A percentile compares a stretch with the other conserved stretches of the same genome.
These are phyloP conservation scores for Glyptemys insculpta DNA, from an alignment of 2,797 vertebrate species.

Conservation along the genomic window DNA sequence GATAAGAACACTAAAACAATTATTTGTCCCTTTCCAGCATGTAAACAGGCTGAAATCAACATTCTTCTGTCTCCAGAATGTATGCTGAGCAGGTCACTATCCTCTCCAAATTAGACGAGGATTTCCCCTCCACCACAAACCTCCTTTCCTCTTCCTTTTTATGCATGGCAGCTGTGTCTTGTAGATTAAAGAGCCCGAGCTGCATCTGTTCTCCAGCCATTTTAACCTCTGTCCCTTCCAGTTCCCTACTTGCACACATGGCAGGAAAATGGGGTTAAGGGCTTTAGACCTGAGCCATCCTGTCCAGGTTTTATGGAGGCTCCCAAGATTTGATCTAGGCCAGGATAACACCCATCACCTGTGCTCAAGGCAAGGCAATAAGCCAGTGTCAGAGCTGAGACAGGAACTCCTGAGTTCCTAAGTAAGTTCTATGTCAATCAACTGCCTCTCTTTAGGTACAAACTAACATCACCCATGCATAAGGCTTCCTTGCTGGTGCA, in stretches of 20 bases:
- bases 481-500: background rate
- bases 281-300: background rate
- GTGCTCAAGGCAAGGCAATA: background rate
- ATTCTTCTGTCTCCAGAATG: background rate
- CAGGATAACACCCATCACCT: background rate
- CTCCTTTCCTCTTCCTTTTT: slow-evolving; percentile 61
- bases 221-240: background rate
- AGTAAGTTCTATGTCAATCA: background rate
- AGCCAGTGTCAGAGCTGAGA: slow-evolving; percentile 10
- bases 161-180: background rate
- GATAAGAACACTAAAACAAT: background rate
- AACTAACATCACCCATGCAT: background rate
- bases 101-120: background rate
- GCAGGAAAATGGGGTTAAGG: background rate
- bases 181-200: slow-evolving; percentile 41
- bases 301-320: background rate
- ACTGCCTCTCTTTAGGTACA: slow-evolving; percentile 2
- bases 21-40: background rate
- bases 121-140: slow-evolving; percentile 32
- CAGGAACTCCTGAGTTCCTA: background rate
- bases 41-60: slow-evolving; percentile 12
- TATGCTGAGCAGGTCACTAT: background rate
- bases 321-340: background rate
- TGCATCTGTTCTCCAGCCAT: background rate
- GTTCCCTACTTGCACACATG: background rate